Conservation (phyloP, 2,888 invertebrate species). For the Byasa hedistus region DNA sequence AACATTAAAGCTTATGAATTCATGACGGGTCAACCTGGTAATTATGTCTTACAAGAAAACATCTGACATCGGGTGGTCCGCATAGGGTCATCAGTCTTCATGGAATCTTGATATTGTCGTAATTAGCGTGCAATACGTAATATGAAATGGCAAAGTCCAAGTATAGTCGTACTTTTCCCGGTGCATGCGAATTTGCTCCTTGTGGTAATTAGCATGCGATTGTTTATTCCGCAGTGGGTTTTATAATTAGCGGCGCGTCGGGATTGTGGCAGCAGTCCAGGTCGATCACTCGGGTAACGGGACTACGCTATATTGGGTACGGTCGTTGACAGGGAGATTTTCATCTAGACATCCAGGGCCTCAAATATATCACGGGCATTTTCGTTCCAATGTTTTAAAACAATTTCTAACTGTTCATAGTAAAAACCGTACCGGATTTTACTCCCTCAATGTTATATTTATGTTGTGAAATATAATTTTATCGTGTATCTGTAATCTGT, state of each 20-base stretch:
- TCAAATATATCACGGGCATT: not conserved
- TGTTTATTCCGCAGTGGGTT: slow-evolving; percentile 54
- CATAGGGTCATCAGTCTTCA: slow-evolving; percentile 42
- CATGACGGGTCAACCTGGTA: not conserved
- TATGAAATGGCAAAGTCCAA: slow-evolving; percentile 51
- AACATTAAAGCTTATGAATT: not conserved
- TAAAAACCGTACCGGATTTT: slow-evolving; percentile 26
- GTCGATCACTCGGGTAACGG: slow-evolving; percentile 77
- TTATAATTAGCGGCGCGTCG: slow-evolving; percentile 70
- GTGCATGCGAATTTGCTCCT: slow-evolving; percentile 55
- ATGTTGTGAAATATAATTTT: not conserved
- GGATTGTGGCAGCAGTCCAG: slow-evolving; percentile 74
- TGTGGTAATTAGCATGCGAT: slow-evolving; percentile 55
- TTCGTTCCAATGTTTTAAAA: not conserved
- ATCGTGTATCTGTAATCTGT: slow-evolving; percentile 15
- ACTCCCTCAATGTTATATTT: slow-evolving; percentile 39
- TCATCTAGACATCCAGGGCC: not conserved
- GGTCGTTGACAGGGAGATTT: slow-evolving; percentile 70
- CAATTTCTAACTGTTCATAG: not conserved
- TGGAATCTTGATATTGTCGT: slow-evolving; percentile 33
- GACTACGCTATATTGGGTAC: slow-evolving; percentile 67
- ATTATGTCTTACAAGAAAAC: not conserved
- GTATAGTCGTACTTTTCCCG: slow-evolving; percentile 38
- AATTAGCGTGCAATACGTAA: slow-evolving; percentile 48
- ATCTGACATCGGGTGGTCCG: slow-evolving; percentile 4